Conservation (phyloP, 2,888 invertebrate species). For the Parthenolecanium corni region DNA sequence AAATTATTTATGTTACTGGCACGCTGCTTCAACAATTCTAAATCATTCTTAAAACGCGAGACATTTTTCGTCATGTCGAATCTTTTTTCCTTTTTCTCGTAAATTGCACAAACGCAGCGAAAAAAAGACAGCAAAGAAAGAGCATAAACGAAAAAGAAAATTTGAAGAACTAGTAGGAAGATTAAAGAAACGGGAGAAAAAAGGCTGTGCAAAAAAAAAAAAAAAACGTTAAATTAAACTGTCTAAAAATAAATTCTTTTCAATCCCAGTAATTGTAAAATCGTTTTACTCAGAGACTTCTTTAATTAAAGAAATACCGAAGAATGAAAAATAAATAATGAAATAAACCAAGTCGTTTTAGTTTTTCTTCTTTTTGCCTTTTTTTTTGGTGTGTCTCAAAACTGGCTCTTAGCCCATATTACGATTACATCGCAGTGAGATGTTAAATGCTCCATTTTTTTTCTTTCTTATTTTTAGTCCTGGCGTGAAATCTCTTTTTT, state of each 20-base stretch:
- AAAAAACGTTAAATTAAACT: slow-evolving; percentile 25
- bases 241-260: slow-evolving; percentile 23
- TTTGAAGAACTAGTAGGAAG: not conserved
- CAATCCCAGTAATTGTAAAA: slow-evolving; percentile 23
- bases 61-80: too few species aligned
- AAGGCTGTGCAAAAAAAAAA: not conserved
- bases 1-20: too few species aligned
- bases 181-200: not conserved
- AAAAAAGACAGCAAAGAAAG: too few species aligned
- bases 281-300: slow-evolving; percentile 23
- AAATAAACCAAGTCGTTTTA: slow-evolving; percentile 9
- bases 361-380: not conserved
- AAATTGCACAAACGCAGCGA: too few species aligned
- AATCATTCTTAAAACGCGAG: too few species aligned
- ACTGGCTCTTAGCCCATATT: slow-evolving; percentile 19
- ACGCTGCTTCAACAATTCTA: too few species aligned
- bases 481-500: not conserved
- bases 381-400: not conserved
- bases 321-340: slow-evolving; percentile 23
- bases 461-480: not conserved
- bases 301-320: slow-evolving; percentile 26
- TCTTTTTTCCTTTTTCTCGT: too few species aligned
- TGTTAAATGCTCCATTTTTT: slow-evolving; percentile 5
- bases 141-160: not conserved
- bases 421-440: slow-evolving; percentile 15